These are phyloP conservation scores for Drosophila ficusphila DNA, from an alignment of 1,140 invertebrate genomes.

Conservation along the genomic window DNA sequence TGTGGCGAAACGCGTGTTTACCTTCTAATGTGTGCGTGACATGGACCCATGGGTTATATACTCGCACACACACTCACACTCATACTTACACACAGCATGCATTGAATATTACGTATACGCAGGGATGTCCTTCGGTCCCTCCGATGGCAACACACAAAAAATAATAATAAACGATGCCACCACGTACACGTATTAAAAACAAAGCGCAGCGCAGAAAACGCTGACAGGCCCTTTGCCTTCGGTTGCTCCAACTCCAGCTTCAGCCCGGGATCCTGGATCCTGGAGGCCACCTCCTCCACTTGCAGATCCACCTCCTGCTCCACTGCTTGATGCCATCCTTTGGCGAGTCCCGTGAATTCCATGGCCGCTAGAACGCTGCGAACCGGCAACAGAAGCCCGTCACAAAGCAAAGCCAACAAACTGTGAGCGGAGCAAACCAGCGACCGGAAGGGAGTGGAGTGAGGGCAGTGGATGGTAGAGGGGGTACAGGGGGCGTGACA, in stretches of 20 bases:
- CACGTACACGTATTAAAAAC: constrained; percentile 81
- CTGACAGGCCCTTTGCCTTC: constrained; percentile 65
- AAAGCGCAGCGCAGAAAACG: constrained; percentile 72
- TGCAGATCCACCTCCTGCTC: neutral
- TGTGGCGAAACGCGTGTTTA: constrained; percentile 70
- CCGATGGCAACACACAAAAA: constrained; percentile 48
- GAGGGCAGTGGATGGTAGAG: neutral
- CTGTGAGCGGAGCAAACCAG: constrained; percentile 42
- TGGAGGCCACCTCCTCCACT: constrained; percentile 10
- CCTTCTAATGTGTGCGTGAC: constrained; percentile 79
- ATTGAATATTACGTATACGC: constrained; percentile 65
- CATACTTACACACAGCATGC: constrained; percentile 4
- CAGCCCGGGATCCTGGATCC: constrained; percentile 1
- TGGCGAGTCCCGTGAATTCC: constrained; percentile 15
- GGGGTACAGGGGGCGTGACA: neutral
- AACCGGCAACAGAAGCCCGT: constrained; percentile 33
- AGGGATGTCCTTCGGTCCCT: constrained; percentile 39
- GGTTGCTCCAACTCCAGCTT: constrained; percentile 15
- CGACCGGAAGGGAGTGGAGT: constrained; percentile 52
- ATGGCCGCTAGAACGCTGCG: constrained; percentile 34
- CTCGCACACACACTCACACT: constrained; percentile 4
- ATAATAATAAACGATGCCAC: constrained; percentile 75
- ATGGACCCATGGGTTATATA: constrained; percentile 63
- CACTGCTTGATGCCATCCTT: too few relatives aligned
- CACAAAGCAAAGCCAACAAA: constrained; percentile 78